These are phyloP conservation scores for Apaloderma vittatum DNA, from an alignment of 2,113 vertebrate species.

Conservation along the genomic window DNA sequence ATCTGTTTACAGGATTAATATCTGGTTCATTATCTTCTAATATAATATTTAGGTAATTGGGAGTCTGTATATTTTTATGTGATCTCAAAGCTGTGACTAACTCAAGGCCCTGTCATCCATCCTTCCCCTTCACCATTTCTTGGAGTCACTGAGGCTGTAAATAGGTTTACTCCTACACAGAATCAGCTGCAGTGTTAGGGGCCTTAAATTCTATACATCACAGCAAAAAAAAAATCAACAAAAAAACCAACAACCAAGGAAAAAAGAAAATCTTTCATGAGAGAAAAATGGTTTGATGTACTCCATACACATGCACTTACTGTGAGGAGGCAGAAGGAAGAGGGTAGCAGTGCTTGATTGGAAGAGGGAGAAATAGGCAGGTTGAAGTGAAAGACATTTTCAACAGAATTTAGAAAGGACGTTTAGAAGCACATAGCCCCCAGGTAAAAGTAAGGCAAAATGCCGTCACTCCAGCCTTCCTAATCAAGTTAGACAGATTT, in stretches of 20 bases:
- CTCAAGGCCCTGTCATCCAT: neutral
- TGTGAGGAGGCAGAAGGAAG: neutral
- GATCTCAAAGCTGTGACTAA: neutral
- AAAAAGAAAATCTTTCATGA: neutral
- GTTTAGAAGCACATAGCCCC: neutral
- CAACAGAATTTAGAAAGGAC: neutral
- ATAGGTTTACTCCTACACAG: neutral
- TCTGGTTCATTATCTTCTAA: conserved; percentile 26
- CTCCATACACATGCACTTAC: too few species aligned
- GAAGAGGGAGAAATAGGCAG: neutral
- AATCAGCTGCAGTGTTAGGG: neutral
- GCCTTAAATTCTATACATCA: neutral
- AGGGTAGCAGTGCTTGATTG: neutral
- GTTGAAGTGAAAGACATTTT: neutral
- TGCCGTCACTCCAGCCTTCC: neutral
- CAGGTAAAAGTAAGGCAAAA: neutral
- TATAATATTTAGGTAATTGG: neutral
- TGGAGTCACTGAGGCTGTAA: neutral
- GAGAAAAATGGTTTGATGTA: neutral
- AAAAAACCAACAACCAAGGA: neutral
- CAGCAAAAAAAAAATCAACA: neutral
- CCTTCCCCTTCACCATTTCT: neutral
- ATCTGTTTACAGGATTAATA: conserved; percentile 18
- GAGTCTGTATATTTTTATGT: neutral
- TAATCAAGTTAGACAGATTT: conserved; percentile 45